Evolutionary conservation across 2,888 invertebrate genomes (phyloP).

Genomic region (Sycophila texana): DNA sequence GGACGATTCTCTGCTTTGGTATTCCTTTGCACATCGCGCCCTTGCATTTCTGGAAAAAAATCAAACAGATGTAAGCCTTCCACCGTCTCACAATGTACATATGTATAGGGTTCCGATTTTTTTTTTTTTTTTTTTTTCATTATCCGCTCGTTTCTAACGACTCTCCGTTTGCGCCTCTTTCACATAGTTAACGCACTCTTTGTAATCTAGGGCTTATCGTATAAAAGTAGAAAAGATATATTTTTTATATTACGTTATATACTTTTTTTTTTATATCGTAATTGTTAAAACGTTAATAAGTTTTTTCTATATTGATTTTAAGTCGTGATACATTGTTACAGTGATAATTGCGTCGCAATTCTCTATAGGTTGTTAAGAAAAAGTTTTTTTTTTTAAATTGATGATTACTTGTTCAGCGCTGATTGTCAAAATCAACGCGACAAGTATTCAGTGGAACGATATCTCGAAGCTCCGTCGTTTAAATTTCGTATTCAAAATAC

Average conservation of each 20-base stretch:
- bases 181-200: constrained; percentile 32
- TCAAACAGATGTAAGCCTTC: constrained; percentile 59
- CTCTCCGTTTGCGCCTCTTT: constrained; percentile 9
- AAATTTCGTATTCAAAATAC: constrained; percentile 34
- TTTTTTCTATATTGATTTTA: constrained; percentile 6
- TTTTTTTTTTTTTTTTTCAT: not conserved
- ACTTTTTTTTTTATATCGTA: constrained; percentile 26
- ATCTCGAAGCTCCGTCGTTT: constrained; percentile 21
- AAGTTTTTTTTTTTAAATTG: too few relatives aligned
- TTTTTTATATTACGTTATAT: constrained; percentile 14
- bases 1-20: constrained; percentile 74
- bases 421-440: constrained; percentile 37
- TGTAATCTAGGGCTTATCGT: constrained; percentile 37
- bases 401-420: constrained; percentile 7
- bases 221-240: constrained; percentile 57
- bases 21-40: constrained; percentile 72
- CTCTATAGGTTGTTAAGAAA: not conserved
- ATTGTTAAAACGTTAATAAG: constrained; percentile 34
- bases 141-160: constrained; percentile 12
- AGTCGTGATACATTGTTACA: constrained; percentile 23
- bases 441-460: constrained; percentile 1
- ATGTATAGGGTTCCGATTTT: too few relatives aligned
- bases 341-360: constrained; percentile 16
- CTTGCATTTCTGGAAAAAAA: constrained; percentile 74
- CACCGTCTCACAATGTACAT: too few relatives aligned